Base-by-base conservation (phyloP, 2,113 vertebrate species). In the Scalopus aquaticus region DNA sequence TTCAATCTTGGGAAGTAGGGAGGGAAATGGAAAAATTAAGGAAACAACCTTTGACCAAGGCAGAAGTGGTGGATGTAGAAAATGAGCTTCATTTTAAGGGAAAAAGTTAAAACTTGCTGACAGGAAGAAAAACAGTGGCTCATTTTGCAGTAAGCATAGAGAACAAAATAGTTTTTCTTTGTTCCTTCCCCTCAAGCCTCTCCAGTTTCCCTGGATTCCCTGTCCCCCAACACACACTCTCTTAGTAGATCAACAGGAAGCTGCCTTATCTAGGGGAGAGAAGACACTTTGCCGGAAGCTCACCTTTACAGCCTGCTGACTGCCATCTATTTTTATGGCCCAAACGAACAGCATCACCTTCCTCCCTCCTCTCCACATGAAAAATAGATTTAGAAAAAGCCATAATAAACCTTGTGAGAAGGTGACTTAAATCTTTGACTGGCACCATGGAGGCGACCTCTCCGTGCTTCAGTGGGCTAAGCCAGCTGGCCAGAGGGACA, bases 401-500 rank as follows among this genome's bases (percentile, higher is more conserved):
- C 32, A 73, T 69, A 83, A 92, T 86, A 96, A 91, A 90, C 95
- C 79, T 22, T 95, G 74, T 96, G 10, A 64, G 96, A 96, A 96
- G 96, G 95, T 93, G 95, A 95, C 96, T 97, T 79, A 84, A 94
- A 95, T 95, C 97, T 98, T 95, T 97, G 96, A 96, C 96, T 96
- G 97, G 96, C 97, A 98, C 95, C 64, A 94, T 26, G 58, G 32
- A 94, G 73, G 88, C 30, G 60, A 97, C 93, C 89, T 96, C 90
- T 98, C 86, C n/a, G 37, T 97, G 97, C 95, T 97, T 94, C 92
- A 83, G 77, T 32, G 60, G 89, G 70, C 88, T 98, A 32, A 98
- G 96, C 96, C 98, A 98, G 97, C 94, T 97, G 96, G 97, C 94
- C 95, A 95, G 94, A 97, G 74, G 95, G 88, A 15, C 87, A 98